Evolutionary conservation across 2,888 invertebrate genomes (phyloP), one percentile per base, ranked within the genome.

Genomic region (Eueremaeus valkanovi): DNA sequence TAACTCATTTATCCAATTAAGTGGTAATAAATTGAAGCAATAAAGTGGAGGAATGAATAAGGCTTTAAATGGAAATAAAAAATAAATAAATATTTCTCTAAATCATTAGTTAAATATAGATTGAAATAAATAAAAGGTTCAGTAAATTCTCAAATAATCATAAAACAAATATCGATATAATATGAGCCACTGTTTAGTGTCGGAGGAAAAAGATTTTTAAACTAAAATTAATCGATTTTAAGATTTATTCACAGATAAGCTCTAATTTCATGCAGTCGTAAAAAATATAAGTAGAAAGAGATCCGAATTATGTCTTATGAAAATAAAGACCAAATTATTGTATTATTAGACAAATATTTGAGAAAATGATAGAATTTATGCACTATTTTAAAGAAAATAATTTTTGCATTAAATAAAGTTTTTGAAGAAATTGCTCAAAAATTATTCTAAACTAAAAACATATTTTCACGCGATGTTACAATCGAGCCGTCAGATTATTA

Each of bases 381-480:
- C n/a, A n/a, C n/a, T n/a, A n/a, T 45, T 45, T 45, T 40, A 40
- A 18, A 45, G 45, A 3, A 45, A 45, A 45, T 45, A n/a, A n/a
- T n/a, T n/a, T n/a, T n/a, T n/a, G n/a, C n/a, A n/a, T n/a, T n/a
- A n/a, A n/a, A n/a, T n/a, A n/a, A n/a, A n/a, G n/a, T n/a, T n/a
- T n/a, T n/a, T n/a, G n/a, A n/a, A n/a, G n/a, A n/a, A n/a, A n/a
- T n/a, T 18, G 5, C 8, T 55, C 5, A 31, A 6, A 31, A 61
- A 31, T 24, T 24, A 24, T 55, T n/a, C 1, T 55, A 24, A 55
- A 61, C 11, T 27, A 51, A 51, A 51, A 51, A 51, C 51, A n/a
- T 61, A 31, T 61, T 61, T 61, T 61, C 61, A 61, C 61, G 61
- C 61, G 31, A 61, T 61, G 16, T 61, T 16, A 61, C 61, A 61